Base-by-base conservation (phyloP, 64 coral and sea anemone genomes). In the Actinia tenebrosa region DNA sequence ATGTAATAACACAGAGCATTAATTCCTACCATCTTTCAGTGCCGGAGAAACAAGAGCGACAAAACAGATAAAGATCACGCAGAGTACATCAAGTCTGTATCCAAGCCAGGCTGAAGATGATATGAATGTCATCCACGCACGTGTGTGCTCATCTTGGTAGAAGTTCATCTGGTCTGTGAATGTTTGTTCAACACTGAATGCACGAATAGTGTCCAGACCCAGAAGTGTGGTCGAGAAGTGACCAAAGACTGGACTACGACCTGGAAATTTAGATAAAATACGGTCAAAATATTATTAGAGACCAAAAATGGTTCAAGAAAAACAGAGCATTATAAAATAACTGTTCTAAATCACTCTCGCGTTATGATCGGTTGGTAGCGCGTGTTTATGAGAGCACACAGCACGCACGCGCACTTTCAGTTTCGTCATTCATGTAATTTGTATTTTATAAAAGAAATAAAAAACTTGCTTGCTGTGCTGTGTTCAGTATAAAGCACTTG, bases 191-290 rank as follows among this genome's bases (percentile, higher is more conserved):
- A 89, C 94, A 60, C 90, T 83, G 80, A 92, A 95, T 17, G 94
- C 94, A 84, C 94, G 94, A n/a, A 95, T 95, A 46, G 94, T 95
- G 79, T 95, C 94, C 78, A 95, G 87, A 44, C 94, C 94, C 30
- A 95, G 87, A 58, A 95, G 84, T 7, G 94, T 95, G 7, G 94
- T 95, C n/a, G 94, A 95, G 64, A 95, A 95, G 85, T 95, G 94
- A 16, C 94, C 90, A 62, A 95, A 95, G 1, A 95, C 16, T 26
- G 94, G 94, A 30, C 94, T 95, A 52, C 94, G 94, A 63, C 84
- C 94, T 92, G 87, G 1, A 89, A 50, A 18, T 53, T 53, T 6
- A 45, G 5, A 14, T 16, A 45, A 58, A 53, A 18, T 81, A 53
- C 11, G 46, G 45, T 50, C 50, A 45, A 15, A 7, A n/a, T 50